Conservation (phyloP, 1,140 invertebrate genomes). For the Parasteatoda tepidariorum region DNA sequence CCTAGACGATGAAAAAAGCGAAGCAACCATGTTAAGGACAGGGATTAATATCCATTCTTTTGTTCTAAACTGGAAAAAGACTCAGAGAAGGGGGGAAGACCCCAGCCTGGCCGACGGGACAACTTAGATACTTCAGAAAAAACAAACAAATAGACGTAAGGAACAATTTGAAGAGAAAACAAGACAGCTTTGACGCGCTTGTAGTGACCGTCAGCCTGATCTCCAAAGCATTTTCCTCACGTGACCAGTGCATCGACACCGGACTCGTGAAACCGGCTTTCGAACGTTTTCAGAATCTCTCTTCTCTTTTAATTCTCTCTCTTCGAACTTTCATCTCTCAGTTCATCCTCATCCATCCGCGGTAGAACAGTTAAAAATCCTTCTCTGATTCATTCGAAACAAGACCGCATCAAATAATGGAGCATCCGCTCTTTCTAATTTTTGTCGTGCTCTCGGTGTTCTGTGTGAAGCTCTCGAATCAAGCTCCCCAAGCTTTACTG, state of each 20-base stretch:
- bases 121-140: neutral
- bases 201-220: constrained; percentile 40
- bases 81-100: neutral
- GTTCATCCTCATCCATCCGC: constrained; percentile 27
- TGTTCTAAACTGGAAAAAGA: neutral
- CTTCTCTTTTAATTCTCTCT: constrained; percentile 26
- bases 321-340: constrained; percentile 23
- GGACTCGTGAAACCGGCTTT: constrained; percentile 51
- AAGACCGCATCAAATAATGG: neutral
- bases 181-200: neutral
- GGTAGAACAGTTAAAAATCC: neutral
- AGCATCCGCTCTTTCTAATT: too few species aligned
- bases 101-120: neutral
- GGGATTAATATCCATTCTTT: neutral
- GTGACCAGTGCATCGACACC: constrained; percentile 55
- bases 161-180: neutral
- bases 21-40: neutral
- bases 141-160: neutral
- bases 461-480: neutral
- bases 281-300: neutral
- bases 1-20: neutral
- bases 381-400: neutral
- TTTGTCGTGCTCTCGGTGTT: neutral
- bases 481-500: constrained; percentile 5
- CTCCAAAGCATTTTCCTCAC: constrained; percentile 3